Conservation (phyloP, 2,113 vertebrate species). For the Meleagris gallopavo region DNA sequence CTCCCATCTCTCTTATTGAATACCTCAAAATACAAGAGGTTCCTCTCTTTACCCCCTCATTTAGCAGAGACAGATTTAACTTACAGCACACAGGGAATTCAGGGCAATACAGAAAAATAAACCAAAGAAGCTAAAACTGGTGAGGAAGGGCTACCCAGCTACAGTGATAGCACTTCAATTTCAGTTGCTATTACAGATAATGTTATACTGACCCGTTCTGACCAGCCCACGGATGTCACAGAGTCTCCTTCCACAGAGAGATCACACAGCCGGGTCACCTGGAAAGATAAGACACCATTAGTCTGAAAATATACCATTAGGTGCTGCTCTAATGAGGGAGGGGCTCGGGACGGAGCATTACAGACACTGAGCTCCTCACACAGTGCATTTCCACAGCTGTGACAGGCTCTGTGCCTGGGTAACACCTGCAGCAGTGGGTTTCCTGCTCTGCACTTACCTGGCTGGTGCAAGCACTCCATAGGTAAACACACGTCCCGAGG, state of each 20-base stretch:
- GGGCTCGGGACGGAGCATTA: not conserved
- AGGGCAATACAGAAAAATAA: not conserved
- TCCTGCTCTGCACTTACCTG: conserved; percentile 80
- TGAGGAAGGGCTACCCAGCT: not conserved
- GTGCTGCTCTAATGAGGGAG: not conserved
- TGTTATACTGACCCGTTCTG: conserved; percentile 87
- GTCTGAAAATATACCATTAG: not conserved
- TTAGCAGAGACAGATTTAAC: not conserved
- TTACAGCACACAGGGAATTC: not conserved
- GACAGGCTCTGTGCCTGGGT: not conserved
- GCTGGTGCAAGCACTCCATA: conserved; percentile 99
- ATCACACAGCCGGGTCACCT: conserved; percentile 97
- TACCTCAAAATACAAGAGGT: fast-evolving
- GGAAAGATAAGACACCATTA: not conserved
- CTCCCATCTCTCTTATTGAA: not conserved
- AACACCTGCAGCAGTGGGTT: not conserved
- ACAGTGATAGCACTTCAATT: fast-evolving
- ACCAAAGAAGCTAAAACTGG: not conserved
- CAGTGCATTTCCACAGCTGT: not conserved
- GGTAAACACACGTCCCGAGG: conserved; percentile 96
- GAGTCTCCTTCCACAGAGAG: conserved; percentile 98
- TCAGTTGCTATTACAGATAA: not conserved
- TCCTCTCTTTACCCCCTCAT: not conserved
- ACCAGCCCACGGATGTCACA: conserved; percentile 97
- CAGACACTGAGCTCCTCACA: not conserved